Evolutionary conservation across 2,888 invertebrate genomes (phyloP).

Genomic region (Seira musarum): DNA sequence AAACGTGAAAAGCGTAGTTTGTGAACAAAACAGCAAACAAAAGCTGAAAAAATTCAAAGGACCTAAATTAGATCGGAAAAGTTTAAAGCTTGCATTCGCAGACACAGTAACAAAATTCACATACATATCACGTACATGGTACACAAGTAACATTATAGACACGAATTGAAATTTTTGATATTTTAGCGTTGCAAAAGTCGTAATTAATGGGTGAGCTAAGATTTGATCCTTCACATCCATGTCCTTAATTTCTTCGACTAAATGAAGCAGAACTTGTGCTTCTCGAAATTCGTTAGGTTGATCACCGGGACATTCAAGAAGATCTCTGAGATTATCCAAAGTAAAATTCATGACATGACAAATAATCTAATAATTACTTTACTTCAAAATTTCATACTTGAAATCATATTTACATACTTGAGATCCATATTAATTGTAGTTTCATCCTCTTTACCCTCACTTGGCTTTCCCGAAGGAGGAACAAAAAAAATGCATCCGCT

Average conservation of each 20-base stretch:
- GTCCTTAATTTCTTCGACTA: constrained; percentile 46
- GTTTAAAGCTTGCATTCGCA: background rate
- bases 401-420: constrained; percentile 14
- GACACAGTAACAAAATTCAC: too few species aligned
- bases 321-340: constrained; percentile 26
- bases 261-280: constrained; percentile 45
- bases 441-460: constrained; percentile 35
- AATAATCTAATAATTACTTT: too few species aligned
- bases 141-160: constrained; percentile 41
- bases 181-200: constrained; percentile 47
- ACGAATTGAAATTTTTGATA: constrained; percentile 56
- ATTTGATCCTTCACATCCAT: constrained; percentile 49
- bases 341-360: too few species aligned
- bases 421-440: constrained; percentile 52
- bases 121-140: constrained; percentile 54
- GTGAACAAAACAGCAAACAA: constrained; percentile 49
- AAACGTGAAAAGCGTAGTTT: constrained; percentile 45
- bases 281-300: constrained; percentile 38
- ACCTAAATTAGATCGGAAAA: background rate
- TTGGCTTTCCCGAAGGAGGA: constrained; percentile 26
- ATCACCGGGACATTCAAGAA: constrained; percentile 50
- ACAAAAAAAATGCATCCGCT: constrained; percentile 40
- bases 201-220: constrained; percentile 40
- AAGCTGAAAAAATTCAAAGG: constrained; percentile 27
- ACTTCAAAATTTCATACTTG: too few species aligned